Evolutionary conservation across 1,140 invertebrate genomes (phyloP).

Genomic region (Heliothis subflexa): DNA sequence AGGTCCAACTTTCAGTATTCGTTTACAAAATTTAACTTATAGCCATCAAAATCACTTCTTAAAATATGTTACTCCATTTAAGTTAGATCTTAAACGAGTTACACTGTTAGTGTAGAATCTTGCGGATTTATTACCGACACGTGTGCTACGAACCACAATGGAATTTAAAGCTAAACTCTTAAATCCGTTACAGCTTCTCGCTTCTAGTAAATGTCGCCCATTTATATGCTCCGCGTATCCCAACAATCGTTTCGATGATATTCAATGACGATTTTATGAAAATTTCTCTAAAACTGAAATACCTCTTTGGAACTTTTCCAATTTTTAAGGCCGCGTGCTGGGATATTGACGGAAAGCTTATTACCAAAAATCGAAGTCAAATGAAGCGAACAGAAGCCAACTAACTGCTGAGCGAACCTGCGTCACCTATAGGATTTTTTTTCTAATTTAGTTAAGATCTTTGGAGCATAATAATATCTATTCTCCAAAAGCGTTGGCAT

Average conservation of each 20-base stretch:
- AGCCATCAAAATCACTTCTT: too few species aligned
- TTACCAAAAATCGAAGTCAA: too few species aligned
- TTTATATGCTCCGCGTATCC: conserved; percentile 28
- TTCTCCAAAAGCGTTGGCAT: too few species aligned
- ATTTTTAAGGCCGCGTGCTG: background rate
- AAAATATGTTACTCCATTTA: too few species aligned
- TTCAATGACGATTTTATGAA: conserved; percentile 47
- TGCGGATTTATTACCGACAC: conserved; percentile 7
- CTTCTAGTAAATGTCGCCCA: conserved; percentile 11
- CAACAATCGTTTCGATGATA: conserved; percentile 31
- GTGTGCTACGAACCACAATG: background rate
- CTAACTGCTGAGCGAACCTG: too few species aligned
- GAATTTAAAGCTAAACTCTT: conserved; percentile 9
- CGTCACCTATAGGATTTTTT: background rate
- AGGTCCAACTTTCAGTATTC: too few species aligned
- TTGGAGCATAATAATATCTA: too few species aligned
- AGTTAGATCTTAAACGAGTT: background rate
- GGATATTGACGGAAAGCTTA: too few species aligned
- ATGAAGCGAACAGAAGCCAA: too few species aligned
- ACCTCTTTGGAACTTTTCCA: conserved; percentile 5
- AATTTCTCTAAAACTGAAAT: conserved; percentile 6
- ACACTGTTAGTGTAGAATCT: background rate
- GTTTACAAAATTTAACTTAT: too few species aligned
- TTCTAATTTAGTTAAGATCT: too few species aligned
- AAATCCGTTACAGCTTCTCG: conserved; percentile 21